Percentiles rank a stretch among this genome's conserved stretches.
Conservation (phyloP, 1,140 invertebrate genomes). For the Drosophila leontia region DNA sequence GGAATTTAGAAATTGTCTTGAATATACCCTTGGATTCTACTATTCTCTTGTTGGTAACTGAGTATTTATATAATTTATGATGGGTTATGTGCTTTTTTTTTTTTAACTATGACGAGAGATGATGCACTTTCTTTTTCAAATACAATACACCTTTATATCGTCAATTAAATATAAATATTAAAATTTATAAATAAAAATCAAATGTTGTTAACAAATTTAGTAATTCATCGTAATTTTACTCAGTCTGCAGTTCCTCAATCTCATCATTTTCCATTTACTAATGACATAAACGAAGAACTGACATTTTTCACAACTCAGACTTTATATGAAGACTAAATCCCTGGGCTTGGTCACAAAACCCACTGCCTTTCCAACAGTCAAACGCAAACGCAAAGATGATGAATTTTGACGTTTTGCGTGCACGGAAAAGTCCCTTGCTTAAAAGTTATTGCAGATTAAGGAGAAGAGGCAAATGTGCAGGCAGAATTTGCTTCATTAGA, state of each 20-base stretch:
- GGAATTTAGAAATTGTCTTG: too few species aligned
- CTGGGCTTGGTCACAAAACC: conserved; percentile 25
- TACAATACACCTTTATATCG: background rate
- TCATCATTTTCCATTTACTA: conserved; percentile 27
- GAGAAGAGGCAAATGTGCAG: conserved; percentile 64
- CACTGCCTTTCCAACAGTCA: conserved; percentile 21
- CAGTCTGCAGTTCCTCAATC: background rate
- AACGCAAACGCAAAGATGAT: conserved; percentile 56
- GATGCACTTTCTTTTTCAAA: background rate
- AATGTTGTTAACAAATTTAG: background rate
- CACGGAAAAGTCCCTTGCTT: conserved; percentile 76
- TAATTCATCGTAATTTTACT: background rate
- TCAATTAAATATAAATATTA: too few species aligned
- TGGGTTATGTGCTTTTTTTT: too few species aligned
- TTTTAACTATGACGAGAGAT: too few species aligned
- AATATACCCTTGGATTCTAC: too few species aligned
- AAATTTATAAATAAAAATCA: background rate
- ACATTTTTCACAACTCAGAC: background rate
- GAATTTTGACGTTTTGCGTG: conserved; percentile 79
- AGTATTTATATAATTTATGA: too few species aligned
- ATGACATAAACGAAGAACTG: conserved; percentile 1
- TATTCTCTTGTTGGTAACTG: too few species aligned
- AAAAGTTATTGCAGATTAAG: conserved; percentile 81
- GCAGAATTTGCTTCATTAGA: conserved; percentile 71
- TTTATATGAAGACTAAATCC: conserved; percentile 22